Base-by-base conservation (phyloP, 2,113 vertebrate genomes). In the Odocoileus hemionus region DNA sequence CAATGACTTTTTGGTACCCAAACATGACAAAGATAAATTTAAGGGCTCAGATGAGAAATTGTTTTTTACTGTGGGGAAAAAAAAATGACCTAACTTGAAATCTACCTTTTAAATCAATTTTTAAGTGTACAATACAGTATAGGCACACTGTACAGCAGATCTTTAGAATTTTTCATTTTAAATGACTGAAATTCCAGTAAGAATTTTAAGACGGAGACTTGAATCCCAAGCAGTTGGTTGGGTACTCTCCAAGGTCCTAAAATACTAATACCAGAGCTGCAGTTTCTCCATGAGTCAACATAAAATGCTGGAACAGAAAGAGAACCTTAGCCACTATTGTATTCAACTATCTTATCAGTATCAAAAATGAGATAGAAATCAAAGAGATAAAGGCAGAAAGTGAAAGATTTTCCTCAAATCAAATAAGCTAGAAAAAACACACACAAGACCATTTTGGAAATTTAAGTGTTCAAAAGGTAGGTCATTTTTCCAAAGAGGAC, bases 231-330 rank as follows among this genome's bases (percentile, higher is more conserved):
- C 21, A 19, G 47, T 39, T 10, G 4, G 1, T 2, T 16, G 7
- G 30, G 33, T 19, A 8, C 58, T 96, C 76, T 93, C 94, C 85
- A 57, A 43, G 88, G 30, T 97, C 33, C 83, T 95, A 25, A 93
- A 85, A 78, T 36, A 19, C 43, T 82, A 60, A 70, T 23, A 7
- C 7, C 30, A 78, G 5, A 45, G 55, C 19, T 50, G 7, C 11
- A 47, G 26, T 88, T 94, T 96, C n/a, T 91, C 58, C 33, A 19
- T 76, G 76, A 43, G n/a, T 85, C 33, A 33, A 61, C n/a, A 58
- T 67, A 86, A 91, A 85, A 94, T 91, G 7, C 36, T 67, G 55
- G 14, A 94, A 91, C 6, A 91, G 47, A 97, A 95, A 94, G 28
- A 89, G 9, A 64, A 79, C 26, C 14, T 80, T 70, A 54, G 33